Base-by-base conservation (phyloP, 2,888 invertebrate genomes). In the Syritta pipiens region DNA sequence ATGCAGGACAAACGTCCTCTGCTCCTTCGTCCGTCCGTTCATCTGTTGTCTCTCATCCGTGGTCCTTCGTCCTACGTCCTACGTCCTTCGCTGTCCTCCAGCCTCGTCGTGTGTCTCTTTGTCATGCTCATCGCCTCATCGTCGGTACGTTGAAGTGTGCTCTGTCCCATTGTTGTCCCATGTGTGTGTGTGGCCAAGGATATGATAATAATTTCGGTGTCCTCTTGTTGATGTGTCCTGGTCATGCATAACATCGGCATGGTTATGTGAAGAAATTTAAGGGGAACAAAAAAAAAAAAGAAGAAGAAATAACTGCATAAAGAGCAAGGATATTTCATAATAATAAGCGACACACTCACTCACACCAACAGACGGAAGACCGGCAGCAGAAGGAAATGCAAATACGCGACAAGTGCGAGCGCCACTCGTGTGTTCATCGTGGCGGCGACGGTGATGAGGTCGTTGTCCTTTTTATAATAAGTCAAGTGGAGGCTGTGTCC, bases 121-220 rank as follows among this genome's bases (percentile, higher is more conserved):
- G 62, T 68, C 72, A 59, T 60, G 46, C 44, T 24, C 40, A 19
- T 24, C 42, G 67, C 51, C 62, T 62, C 62, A 62, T 74, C 62
- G 6, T 40, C 40, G 40, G 35, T 44, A 63, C 37, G 22, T 46
- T 9, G 10, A 10, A 12, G 26, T 40, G n/a, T 62, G 32, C n/a
- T 40, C 12, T 51, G 30, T 59, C 26, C 28, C 30, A 44, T 20
- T 17, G 22, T 17, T 7, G 7, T 9, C 6, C 6, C n/a, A 20
- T 24, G 12, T 35, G 17, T 30, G 60, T 62, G 62, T 68, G 57
- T 51, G 51, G 42, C 57, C 67, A 79, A 74, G 74, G 46, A 74
- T 74, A 79, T 79, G 79, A 79, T 68, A 79, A 79, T 79, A 72
- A 74, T 79, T 68, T 74, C 57, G 74, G 60, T 79, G 67, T 77